Evolutionary conservation across 1,140 invertebrate genomes (phyloP).

Genomic region (Drosophila nikananu): DNA sequence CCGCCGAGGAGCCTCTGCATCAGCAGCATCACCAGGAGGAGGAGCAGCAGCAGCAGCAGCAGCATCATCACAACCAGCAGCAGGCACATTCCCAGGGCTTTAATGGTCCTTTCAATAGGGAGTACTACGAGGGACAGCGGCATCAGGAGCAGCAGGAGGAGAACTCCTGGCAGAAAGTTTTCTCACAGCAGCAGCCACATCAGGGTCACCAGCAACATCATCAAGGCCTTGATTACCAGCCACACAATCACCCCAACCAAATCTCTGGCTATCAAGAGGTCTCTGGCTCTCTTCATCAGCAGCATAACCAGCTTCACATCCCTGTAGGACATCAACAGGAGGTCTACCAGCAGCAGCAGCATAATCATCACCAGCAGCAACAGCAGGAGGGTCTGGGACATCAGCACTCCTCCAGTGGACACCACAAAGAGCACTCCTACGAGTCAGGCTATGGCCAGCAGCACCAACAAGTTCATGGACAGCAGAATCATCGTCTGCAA

Average conservation of each 20-base stretch:
- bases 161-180: conserved; percentile 1
- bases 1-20: conserved; percentile 37
- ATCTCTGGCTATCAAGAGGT: background rate
- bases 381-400: background rate
- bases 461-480: background rate
- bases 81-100: conserved; percentile 17
- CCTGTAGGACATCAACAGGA: conserved; percentile 4
- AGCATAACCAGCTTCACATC: background rate
- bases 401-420: background rate
- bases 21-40: conserved; percentile 12
- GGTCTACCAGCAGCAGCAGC: background rate
- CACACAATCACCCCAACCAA: background rate
- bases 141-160: conserved; percentile 1
- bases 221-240: background rate
- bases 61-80: background rate
- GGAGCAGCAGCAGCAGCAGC: background rate
- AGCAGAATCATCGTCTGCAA: background rate
- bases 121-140: conserved; percentile 39
- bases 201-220: background rate
- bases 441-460: conserved; percentile 8
- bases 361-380: background rate
- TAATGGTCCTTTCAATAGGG: conserved; percentile 48
- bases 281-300: background rate
- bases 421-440: conserved; percentile 8
- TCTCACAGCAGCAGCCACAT: conserved; percentile 1